Conservation (phyloP, 2,113 vertebrate genomes). For the Girardinichthys multiradiatus region DNA sequence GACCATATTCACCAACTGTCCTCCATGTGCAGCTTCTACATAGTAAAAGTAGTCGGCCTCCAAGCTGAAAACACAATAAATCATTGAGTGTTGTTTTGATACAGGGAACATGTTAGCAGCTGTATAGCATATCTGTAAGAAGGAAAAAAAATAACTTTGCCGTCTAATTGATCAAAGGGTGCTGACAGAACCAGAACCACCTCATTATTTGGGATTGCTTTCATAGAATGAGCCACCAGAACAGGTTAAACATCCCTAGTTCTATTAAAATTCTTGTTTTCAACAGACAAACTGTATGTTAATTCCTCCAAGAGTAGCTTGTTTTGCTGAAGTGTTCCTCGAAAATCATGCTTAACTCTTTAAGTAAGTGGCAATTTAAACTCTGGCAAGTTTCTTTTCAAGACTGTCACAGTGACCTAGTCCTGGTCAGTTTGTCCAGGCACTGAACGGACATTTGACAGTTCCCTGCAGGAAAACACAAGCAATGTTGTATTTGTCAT, state of each 20-base stretch:
- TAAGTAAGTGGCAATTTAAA: neutral
- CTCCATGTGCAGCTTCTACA: neutral
- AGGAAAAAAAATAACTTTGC: neutral
- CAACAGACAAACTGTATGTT: neutral
- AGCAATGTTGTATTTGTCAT: too few relatives aligned
- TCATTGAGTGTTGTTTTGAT: neutral
- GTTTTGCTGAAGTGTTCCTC: too few relatives aligned
- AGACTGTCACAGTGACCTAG: neutral
- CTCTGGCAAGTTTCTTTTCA: neutral
- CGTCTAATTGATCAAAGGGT: neutral
- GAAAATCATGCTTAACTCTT: too few relatives aligned
- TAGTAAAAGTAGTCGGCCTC: neutral
- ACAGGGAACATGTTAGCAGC: neutral
- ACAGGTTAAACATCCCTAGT: neutral
- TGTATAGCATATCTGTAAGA: neutral
- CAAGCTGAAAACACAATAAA: slow-evolving; percentile 1
- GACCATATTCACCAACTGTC: neutral
- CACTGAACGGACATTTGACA: neutral
- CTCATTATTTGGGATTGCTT: neutral
- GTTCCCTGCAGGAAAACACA: neutral
- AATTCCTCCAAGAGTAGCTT: neutral
- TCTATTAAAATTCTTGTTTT: neutral
- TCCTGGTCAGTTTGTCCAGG: neutral
- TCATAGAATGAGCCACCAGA: too few relatives aligned
- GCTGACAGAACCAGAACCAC: neutral